Base-by-base conservation (phyloP, 2,797 vertebrate species). In the Pelochelys cantorii region DNA sequence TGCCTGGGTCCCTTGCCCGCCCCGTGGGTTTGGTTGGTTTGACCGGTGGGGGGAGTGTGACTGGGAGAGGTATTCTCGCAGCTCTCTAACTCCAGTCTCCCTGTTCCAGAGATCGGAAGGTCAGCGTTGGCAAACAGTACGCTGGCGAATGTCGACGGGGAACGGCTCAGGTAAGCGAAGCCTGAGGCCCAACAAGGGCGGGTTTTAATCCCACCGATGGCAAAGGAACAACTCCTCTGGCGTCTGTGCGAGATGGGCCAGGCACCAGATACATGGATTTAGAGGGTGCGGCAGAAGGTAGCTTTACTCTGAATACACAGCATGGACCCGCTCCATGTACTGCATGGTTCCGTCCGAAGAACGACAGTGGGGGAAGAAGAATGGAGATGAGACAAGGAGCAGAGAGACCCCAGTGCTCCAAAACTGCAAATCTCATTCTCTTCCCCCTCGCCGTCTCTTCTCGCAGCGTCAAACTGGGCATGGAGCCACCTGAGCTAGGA, bases 101-200 rank as follows among this genome's bases (percentile, higher is more conserved):
- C 82, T 92, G 9, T 59, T 59, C 25, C 57, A 59, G 57, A 59
- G 57, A 27, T 4, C 9, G 25, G 8, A 59, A 4, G 7, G 11
- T 5, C 57, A 59, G 10, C 23, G n/a, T 96, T 1, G 93, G 93
- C 93, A 97, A 97, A 94, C 96, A 74, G 81, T 90, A 96, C 0
- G 94, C 96, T 0, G 96, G 96, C 88, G 92, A 23, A 93, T 97
- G 96, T 2, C 81, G 94, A 20, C 27, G 5, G 31, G n/a, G 17
- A 18, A 17, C 7, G 4, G 7, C 15, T 1, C n/a, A 6, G n/a
- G 65, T 68, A 34, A 68, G 65, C 34, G 65, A 14, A 31, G 2
- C 17, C 57, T 25, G 8, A 2, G 23, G 57, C 57, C 23, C 22
- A 23, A 59, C 57, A 59, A 59, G 22, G 57, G 23, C 11, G 25